Base-by-base conservation (phyloP, 2,113 vertebrate genomes). In the Sarotherodon lohbergeri region DNA sequence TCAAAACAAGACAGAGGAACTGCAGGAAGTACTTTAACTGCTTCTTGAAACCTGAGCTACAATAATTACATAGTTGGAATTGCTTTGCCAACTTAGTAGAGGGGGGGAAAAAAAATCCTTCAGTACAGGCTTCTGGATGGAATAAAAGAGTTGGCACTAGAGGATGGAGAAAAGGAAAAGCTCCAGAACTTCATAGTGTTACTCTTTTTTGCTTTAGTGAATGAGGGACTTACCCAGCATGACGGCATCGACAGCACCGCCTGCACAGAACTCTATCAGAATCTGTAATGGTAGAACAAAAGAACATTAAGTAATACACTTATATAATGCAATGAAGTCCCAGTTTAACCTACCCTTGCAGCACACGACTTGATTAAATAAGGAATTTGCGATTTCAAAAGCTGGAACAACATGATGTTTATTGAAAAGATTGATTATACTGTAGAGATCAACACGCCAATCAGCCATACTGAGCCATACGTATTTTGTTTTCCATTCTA, bases 221-320 rank as follows among this genome's bases (percentile, higher is more conserved):
- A 87, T 14, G 79, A 86, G 81, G 78, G 90, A 95, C 96, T 98
- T 97, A 98, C 98, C 98, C 94, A 99, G 94, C 98, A 99, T 99
- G 87, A 99, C 98, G 87, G 98, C 98, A 95, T 99, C 98, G 68
- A 99, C 98, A 55, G 98, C 98, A 94, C 98, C 98, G 90, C 98
- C 98, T 14, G 97, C 98, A 97, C 98, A 99, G 95, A 99, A 99
- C 96, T 99, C 98, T 88, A 99, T 99, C 92, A 99, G 97, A 91
- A 99, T 99, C 98, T 99, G 96, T 90, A 97, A 76, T 81, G 87
- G 92, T 90, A 27, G 36, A 88, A 86, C 41, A 76, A 81, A 84
- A 71, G 76, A 90, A 61, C 48, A 78, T 43, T 68, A 17, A 86
- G 34, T 78, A 11, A 82, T 10, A 13, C 54, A 43, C 46, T 54